Percentiles rank a stretch among this genome's conserved stretches.
phyloP scores from a whole-genome alignment of 2,888 invertebrate species.

The Penaeus monodon region DNA sequence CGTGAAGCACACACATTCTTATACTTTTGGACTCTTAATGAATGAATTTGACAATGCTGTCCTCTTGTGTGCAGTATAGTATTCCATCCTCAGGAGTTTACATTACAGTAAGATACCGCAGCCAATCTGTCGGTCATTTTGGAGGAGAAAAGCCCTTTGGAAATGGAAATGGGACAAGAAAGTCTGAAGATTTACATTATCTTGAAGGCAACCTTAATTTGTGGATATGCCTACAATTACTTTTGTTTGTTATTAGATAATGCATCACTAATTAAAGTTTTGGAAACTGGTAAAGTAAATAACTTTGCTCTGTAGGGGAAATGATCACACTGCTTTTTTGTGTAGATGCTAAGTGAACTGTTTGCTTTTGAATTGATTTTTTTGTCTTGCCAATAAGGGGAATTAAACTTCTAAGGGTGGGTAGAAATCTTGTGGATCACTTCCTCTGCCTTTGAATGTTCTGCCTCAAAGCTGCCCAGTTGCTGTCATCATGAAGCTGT shows the following conservation, averaged over 20 bases:
- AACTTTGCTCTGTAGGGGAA: slow-evolving; percentile 46
- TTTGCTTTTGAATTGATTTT: slow-evolving; percentile 22
- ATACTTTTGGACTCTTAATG: no score
- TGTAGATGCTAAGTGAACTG: neutral
- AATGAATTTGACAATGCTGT: no score
- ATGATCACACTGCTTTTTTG: slow-evolving; percentile 36
- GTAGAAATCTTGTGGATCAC: slow-evolving; percentile 29
- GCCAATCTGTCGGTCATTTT: neutral
- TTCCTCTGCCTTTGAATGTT: slow-evolving; percentile 48
- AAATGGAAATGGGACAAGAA: no score
- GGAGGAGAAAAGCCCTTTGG: neutral
- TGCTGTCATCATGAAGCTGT: slow-evolving; percentile 55
- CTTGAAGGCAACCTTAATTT: slow-evolving; percentile 11
- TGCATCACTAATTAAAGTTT: slow-evolving; percentile 47
- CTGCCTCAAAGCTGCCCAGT: slow-evolving; percentile 57
- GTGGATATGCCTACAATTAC: slow-evolving; percentile 26
- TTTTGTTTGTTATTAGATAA: slow-evolving; percentile 35
- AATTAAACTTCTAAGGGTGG: neutral
- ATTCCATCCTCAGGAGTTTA: no score
- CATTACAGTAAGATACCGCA: no score
- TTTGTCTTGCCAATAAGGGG: neutral
- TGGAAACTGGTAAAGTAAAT: slow-evolving; percentile 42
- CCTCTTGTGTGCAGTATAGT: no score
- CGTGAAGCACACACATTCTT: no score
- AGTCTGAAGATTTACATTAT: no score